Percentiles rank a stretch among this genome's conserved stretches.
Conservation (phyloP, 2,113 vertebrate genomes). For the Alethe castanea region DNA sequence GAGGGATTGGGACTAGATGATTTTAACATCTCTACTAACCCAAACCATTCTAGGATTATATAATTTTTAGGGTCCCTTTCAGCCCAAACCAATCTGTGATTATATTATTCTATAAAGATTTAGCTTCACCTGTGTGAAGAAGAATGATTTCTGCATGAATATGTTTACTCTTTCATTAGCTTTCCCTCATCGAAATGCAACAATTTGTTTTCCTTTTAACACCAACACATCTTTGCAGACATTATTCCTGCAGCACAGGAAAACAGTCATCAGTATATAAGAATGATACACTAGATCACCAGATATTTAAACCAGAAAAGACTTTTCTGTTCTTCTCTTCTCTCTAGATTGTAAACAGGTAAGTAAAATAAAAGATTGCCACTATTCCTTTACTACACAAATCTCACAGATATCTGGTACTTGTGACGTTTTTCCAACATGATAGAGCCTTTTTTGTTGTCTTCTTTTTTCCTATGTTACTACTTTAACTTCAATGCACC, state of each 20-base stretch:
- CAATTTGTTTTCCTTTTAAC: not conserved
- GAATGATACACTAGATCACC: not conserved
- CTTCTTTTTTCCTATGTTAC: not conserved
- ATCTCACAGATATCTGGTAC: not conserved
- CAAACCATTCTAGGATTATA: not conserved
- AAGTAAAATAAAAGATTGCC: not conserved
- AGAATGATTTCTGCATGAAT: not conserved
- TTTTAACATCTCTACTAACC: not conserved
- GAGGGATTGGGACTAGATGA: accelerated
- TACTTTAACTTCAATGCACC: not conserved
- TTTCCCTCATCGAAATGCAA: not conserved
- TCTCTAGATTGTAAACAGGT: not conserved
- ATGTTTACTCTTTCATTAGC: not conserved
- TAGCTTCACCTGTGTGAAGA: not conserved
- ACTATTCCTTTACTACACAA: not conserved
- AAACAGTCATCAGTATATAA: not conserved
- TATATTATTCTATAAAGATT: not conserved
- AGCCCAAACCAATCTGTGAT: not conserved
- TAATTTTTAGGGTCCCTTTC: not conserved
- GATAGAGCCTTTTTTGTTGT: not conserved
- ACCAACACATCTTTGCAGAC: not conserved
- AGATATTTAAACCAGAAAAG: not conserved
- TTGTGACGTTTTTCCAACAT: accelerated
- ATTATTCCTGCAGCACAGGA: not conserved
- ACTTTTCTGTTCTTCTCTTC: not conserved